A percentile compares a stretch with the other conserved stretches of the same genome.
phyloP scores from a whole-genome alignment of 92 coral and sea anemone genomes.

The Porites rus region DNA sequence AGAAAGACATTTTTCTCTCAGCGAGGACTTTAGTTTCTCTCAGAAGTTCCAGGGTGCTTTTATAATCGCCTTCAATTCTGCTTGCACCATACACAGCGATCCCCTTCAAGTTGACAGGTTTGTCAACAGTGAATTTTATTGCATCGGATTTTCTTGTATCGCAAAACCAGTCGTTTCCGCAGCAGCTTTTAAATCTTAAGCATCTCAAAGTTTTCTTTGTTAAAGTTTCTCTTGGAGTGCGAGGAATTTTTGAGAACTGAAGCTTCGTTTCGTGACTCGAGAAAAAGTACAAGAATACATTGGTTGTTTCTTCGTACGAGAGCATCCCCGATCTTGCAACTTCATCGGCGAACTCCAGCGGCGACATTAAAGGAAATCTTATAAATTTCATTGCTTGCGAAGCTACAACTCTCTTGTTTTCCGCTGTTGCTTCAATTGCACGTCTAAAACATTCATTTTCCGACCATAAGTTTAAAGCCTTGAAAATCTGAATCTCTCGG shows the following conservation, averaged over 20 bases:
- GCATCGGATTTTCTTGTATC: constrained; percentile 89
- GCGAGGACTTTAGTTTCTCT: constrained; percentile 71
- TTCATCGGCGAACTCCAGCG: constrained; percentile 82
- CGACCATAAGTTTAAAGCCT: constrained; percentile 80
- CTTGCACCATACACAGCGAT: constrained; percentile 86
- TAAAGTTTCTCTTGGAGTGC: constrained; percentile 59
- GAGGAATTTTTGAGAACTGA: constrained; percentile 72
- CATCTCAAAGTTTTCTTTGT: constrained; percentile 62
- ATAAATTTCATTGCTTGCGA: constrained; percentile 76
- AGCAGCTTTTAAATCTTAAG: constrained; percentile 84
- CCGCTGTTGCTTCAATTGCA: constrained; percentile 52
- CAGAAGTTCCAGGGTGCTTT: constrained; percentile 61
- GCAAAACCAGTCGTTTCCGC: constrained; percentile 93
- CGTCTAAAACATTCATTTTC: constrained; percentile 73
- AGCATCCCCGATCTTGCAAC: constrained; percentile 84
- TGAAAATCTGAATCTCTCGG: constrained; percentile 75
- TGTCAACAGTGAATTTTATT: constrained; percentile 76
- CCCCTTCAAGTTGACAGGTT: constrained; percentile 72
- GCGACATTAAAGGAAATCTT: constrained; percentile 83
- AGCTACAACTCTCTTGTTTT: constrained; percentile 66
- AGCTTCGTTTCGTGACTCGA: constrained; percentile 78
- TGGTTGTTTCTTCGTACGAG: constrained; percentile 79
- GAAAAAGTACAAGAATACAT: constrained; percentile 76
- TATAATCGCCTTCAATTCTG: constrained; percentile 80
- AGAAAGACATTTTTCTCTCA: constrained; percentile 69